These are phyloP conservation scores for Physeter macrocephalus DNA, from an alignment of 2,113 vertebrate genomes.

Conservation along the genomic window DNA sequence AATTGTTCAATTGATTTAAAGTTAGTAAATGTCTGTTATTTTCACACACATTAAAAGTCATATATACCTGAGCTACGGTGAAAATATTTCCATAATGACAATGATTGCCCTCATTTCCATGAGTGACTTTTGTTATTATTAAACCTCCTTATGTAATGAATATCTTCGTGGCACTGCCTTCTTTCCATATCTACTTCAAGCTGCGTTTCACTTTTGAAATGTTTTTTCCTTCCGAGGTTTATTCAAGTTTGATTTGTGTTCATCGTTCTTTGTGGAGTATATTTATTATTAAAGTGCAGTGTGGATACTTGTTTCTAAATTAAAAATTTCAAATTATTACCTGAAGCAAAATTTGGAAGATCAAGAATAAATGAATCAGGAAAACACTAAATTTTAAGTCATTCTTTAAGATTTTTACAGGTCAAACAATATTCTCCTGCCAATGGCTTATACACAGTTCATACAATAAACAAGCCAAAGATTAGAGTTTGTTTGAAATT, in stretches of 20 bases:
- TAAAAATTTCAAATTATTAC: not conserved
- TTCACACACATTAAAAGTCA: not conserved
- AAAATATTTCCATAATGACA: not conserved
- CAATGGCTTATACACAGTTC: not conserved
- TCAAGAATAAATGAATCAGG: not conserved
- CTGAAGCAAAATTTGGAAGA: not conserved
- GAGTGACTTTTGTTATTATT: not conserved
- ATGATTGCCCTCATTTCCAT: not conserved
- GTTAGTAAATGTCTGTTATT: not conserved
- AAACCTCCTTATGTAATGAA: not conserved
- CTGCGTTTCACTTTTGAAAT: not conserved
- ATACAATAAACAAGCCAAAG: not conserved
- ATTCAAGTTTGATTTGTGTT: not conserved
- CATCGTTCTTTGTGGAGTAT: not conserved
- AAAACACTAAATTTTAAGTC: not conserved
- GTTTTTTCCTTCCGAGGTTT: not conserved
- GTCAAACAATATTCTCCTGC: not conserved
- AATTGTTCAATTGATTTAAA: not conserved
- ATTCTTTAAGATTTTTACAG: not conserved
- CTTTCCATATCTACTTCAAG: not conserved
- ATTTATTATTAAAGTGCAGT: not conserved
- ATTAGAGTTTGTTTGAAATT: not conserved
- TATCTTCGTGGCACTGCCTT: not conserved
- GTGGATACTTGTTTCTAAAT: not conserved
- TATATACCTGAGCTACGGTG: not conserved